phyloP scores from a whole-genome alignment of 2,797 vertebrate genomes.

The Smutsia gigantea region DNA sequence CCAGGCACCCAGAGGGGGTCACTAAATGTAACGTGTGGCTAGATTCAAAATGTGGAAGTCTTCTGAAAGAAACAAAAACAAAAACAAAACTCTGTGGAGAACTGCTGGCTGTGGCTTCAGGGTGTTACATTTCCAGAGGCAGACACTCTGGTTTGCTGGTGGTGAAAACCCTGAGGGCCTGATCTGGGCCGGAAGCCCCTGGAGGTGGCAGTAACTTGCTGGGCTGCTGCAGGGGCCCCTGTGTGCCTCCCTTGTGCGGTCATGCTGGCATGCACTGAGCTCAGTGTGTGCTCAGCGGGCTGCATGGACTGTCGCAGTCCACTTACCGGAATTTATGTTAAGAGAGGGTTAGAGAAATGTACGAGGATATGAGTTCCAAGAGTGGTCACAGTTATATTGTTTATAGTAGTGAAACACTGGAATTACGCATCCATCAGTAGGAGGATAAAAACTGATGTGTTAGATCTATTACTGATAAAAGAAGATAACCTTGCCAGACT shows the following conservation, averaged over 20 bases:
- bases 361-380: background rate
- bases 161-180: background rate
- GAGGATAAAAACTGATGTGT: background rate
- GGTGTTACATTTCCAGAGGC: background rate
- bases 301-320: fast-evolving
- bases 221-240: background rate
- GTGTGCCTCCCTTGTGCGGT: fast-evolving
- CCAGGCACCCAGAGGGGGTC: background rate
- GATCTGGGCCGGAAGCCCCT: background rate
- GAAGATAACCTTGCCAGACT: background rate
- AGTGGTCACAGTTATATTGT: background rate
- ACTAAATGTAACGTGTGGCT: background rate
- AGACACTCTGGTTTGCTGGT: background rate
- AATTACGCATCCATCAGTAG: background rate
- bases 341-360: background rate
- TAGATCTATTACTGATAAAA: background rate
- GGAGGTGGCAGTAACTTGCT: background rate
- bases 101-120: background rate
- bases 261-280: background rate
- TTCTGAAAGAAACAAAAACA: background rate
- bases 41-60: background rate
- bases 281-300: background rate
- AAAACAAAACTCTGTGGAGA: background rate
- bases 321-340: background rate
- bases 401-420: background rate